phyloP scores from a whole-genome alignment of 2,113 vertebrate genomes.

The Gavia stellata region DNA sequence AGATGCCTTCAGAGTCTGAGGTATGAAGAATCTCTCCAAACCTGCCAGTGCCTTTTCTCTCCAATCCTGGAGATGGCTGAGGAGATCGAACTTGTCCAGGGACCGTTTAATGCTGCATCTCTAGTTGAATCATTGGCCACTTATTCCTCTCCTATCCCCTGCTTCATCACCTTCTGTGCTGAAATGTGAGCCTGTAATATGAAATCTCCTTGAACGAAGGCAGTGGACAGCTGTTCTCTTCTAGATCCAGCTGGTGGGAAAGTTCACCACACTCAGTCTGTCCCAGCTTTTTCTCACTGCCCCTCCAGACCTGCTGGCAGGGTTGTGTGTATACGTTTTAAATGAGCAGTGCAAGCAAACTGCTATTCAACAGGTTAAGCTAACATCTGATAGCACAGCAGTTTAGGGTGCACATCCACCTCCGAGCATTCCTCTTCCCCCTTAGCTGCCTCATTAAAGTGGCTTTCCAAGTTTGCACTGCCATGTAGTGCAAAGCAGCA shows the following conservation, averaged over 20 bases:
- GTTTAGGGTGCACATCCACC: neutral
- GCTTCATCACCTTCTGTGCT: neutral
- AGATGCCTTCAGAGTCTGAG: neutral
- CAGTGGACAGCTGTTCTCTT: neutral
- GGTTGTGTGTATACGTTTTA: neutral
- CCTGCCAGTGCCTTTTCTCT: neutral
- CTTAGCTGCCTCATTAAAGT: neutral
- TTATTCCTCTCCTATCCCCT: neutral
- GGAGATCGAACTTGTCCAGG: neutral
- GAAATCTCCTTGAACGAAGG: neutral
- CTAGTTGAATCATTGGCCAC: neutral
- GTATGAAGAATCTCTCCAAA: neutral
- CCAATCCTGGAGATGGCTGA: neutral
- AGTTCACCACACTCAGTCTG: accelerated
- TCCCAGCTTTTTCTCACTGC: neutral
- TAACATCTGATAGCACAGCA: neutral
- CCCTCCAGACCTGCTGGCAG: neutral
- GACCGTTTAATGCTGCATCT: neutral
- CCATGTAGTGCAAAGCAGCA: neutral
- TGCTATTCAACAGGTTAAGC: neutral
- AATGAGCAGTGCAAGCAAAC: neutral
- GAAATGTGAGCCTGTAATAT: neutral
- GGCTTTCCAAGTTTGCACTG: neutral
- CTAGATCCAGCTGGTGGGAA: neutral
- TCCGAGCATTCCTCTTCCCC: neutral